Conservation (phyloP, 2,797 vertebrate genomes). For the Amblyopsis hoosieri region DNA sequence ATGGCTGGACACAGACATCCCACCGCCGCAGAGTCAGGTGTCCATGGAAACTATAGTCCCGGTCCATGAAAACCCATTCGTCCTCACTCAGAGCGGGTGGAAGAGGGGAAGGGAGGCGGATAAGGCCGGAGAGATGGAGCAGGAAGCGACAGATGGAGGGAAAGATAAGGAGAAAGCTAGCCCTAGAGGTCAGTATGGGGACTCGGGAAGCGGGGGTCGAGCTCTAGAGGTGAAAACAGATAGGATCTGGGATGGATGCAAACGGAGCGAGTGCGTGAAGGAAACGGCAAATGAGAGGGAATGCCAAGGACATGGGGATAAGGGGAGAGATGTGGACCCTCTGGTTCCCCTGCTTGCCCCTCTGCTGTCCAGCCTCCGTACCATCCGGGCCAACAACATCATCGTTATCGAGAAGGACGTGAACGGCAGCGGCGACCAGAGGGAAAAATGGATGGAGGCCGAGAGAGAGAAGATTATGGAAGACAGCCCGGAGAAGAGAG, state of each 20-base stretch:
- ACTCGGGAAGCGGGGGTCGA: conserved; percentile 41
- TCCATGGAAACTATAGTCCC: conserved; percentile 81
- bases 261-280: conserved; percentile 50
- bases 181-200: conserved; percentile 56
- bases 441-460: conserved; percentile 43
- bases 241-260: conserved; percentile 56
- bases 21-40: conserved; percentile 61
- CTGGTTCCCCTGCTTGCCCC: conserved; percentile 14
- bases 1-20: conserved; percentile 54
- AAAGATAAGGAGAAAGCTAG: conserved; percentile 33
- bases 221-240: conserved; percentile 62
- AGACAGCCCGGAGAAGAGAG: conserved; percentile 62
- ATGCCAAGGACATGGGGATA: conserved; percentile 25
- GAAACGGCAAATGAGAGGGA: conserved; percentile 55
- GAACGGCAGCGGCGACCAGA: conserved; percentile 50
- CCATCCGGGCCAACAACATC: conserved; percentile 80
- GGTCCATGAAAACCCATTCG: conserved; percentile 86
- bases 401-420: conserved; percentile 80
- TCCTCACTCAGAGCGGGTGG: conserved; percentile 71
- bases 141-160: conserved; percentile 37
- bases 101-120: conserved; percentile 60
- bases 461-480: conserved; percentile 55
- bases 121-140: conserved; percentile 47
- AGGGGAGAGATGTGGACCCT: conserved; percentile 47
- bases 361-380: conserved; percentile 60